Conservation (phyloP, 2,797 vertebrate genomes). For the Apodemus agrarius region DNA sequence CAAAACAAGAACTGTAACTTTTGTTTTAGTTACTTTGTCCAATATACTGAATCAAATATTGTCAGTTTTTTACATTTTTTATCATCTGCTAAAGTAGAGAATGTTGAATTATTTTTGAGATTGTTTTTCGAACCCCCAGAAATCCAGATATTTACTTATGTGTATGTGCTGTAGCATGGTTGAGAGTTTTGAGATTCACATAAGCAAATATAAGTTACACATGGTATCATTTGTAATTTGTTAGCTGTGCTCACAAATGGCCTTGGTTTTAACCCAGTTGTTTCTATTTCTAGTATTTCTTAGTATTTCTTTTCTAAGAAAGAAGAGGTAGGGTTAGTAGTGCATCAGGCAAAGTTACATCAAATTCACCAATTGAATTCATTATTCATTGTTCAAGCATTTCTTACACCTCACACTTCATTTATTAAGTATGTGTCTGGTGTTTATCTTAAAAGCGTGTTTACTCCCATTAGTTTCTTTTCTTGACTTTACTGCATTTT, state of each 20-base stretch:
- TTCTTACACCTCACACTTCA: constrained; percentile 42
- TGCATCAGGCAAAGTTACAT: neutral
- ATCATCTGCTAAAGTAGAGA: constrained; percentile 1
- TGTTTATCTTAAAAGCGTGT: neutral
- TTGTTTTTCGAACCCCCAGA: neutral
- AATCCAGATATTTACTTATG: constrained; percentile 2
- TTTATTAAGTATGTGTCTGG: neutral
- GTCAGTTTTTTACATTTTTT: neutral
- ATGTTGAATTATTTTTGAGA: constrained; percentile 15
- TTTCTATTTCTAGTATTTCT: constrained; percentile 24
- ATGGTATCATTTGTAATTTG: constrained; percentile 12
- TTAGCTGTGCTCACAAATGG: constrained; percentile 2
- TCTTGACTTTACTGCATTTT: constrained; percentile 17
- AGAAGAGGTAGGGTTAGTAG: neutral
- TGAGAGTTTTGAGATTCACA: constrained; percentile 2
- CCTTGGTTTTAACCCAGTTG: neutral
- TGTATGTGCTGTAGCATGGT: neutral
- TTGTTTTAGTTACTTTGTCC: neutral
- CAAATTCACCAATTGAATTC: neutral
- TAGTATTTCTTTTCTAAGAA: neutral
- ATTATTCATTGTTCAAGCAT: constrained; percentile 5
- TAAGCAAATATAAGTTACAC: neutral
- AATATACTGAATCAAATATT: neutral
- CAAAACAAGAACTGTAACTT: neutral
- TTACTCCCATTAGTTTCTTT: neutral